phyloP scores from a whole-genome alignment of 2,113 vertebrate genomes.

The Psammodynastes pulverulentus region DNA sequence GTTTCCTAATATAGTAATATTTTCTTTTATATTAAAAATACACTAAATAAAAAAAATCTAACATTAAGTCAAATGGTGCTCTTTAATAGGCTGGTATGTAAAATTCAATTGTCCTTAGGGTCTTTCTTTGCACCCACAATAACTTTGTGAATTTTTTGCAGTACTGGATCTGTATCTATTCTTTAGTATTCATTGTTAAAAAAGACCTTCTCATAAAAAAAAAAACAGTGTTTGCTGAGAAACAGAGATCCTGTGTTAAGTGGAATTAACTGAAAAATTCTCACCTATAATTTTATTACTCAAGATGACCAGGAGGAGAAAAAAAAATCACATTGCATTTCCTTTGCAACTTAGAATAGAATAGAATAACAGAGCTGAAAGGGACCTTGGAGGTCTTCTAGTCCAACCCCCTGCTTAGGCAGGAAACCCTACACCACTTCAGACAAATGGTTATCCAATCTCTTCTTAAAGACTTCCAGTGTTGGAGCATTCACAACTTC shows the following conservation, averaged over 20 bases:
- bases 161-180: not conserved
- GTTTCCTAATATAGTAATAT: not conserved
- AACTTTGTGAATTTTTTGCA: not conserved
- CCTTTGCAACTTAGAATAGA: too few species aligned
- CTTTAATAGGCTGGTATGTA: not conserved
- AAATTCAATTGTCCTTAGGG: not conserved
- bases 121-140: not conserved
- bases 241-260: not conserved
- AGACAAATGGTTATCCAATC: too few species aligned
- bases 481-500: too few species aligned
- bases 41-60: not conserved
- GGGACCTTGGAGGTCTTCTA: too few species aligned
- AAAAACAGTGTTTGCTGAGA: not conserved
- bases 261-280: too few species aligned
- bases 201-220: not conserved
- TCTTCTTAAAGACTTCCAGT: too few species aligned
- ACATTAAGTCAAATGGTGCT: not conserved
- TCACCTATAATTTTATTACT: not conserved
- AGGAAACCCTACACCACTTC: too few species aligned
- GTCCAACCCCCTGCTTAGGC: too few species aligned
- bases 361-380: too few species aligned
- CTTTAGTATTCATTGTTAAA: not conserved
- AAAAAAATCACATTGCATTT: not conserved
- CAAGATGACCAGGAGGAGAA: not conserved
- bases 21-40: slow-evolving; percentile 11